Evolutionary conservation across 2,888 invertebrate species (phyloP).

Genomic region (Nemurella pictetii): DNA sequence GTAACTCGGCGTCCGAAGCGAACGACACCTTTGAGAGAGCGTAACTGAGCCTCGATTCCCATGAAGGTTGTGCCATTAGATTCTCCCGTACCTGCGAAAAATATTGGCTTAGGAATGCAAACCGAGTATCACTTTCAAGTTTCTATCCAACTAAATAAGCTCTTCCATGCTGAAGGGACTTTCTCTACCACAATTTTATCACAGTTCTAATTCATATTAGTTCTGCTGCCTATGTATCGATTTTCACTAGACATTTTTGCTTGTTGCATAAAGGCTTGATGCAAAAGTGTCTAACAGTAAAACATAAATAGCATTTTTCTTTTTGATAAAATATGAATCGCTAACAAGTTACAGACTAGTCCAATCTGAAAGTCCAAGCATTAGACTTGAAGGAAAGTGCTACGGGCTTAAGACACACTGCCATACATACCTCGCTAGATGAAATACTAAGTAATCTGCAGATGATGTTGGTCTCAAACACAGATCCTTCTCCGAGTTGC

Average conservation of each 20-base stretch:
- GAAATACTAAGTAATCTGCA: conserved; percentile 16
- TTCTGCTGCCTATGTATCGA: background rate
- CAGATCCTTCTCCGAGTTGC: conserved; percentile 19
- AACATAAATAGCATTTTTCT: too few relatives aligned
- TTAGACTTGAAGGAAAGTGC: too few relatives aligned
- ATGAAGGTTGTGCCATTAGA: background rate
- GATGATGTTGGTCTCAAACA: conserved; percentile 15
- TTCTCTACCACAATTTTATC: too few relatives aligned
- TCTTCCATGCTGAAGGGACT: background rate
- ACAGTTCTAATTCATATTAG: too few relatives aligned
- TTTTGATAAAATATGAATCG: too few relatives aligned
- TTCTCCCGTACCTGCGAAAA: conserved; percentile 3
- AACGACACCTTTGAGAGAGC: background rate
- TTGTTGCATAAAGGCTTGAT: too few relatives aligned
- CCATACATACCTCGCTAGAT: conserved; percentile 1
- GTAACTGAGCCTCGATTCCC: conserved; percentile 21
- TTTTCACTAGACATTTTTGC: background rate
- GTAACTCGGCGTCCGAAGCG: background rate
- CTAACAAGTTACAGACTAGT: too few relatives aligned
- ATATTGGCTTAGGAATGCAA: background rate
- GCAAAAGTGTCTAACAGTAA: too few relatives aligned
- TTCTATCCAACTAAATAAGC: background rate
- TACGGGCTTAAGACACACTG: too few relatives aligned
- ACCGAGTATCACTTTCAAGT: background rate
- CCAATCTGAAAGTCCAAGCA: too few relatives aligned